Evolutionary conservation across 2,113 vertebrate species (phyloP).

Genomic region (Manacus vitellinus): DNA sequence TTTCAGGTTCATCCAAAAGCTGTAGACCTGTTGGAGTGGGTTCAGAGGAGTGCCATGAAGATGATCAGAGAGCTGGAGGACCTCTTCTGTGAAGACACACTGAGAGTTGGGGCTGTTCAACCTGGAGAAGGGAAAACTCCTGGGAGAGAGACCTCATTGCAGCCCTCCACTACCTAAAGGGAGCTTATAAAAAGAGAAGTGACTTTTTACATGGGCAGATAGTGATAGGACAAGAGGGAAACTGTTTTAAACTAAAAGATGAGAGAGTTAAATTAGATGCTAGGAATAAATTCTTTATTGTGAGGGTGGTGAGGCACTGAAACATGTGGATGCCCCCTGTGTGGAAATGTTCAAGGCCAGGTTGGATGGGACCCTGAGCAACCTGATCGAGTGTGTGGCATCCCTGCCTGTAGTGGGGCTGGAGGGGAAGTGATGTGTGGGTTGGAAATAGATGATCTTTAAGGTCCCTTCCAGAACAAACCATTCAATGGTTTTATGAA

Average conservation of each 20-base stretch:
- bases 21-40: background rate
- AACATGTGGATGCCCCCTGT: background rate
- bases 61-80: background rate
- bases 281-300: background rate
- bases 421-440: background rate
- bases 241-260: background rate
- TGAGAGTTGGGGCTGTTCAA: background rate
- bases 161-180: background rate
- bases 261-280: background rate
- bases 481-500: background rate
- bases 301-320: background rate
- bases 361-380: background rate
- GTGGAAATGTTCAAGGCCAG: background rate
- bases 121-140: background rate
- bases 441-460: background rate
- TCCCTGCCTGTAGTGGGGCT: background rate
- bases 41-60: background rate
- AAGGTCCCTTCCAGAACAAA: background rate
- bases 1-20: background rate
- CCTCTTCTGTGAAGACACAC: background rate
- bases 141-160: too few species aligned
- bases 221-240: background rate
- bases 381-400: background rate
- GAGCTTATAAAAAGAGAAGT: background rate
- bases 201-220: background rate